These are phyloP conservation scores for Actinia equina DNA, from an alignment of 64 coral and sea anemone genomes.

Conservation along the genomic window DNA sequence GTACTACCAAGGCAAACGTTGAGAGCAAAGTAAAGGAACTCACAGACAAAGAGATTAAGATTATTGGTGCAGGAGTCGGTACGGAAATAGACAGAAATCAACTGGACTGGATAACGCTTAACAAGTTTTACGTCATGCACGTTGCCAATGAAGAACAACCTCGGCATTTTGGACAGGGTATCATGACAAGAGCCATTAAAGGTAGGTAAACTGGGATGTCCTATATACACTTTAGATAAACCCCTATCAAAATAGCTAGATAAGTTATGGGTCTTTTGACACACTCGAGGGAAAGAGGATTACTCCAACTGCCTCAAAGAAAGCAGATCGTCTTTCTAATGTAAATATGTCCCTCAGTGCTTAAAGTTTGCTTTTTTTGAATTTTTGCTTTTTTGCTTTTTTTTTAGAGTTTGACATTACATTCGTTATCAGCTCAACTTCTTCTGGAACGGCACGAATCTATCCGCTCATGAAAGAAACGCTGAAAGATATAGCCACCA, in stretches of 20 bases:
- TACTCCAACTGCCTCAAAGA: too few species aligned
- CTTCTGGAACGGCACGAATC: constrained; percentile 2
- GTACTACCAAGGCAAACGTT: neutral
- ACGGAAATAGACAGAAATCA: neutral
- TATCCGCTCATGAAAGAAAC: constrained; percentile 45
- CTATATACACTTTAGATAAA: too few species aligned
- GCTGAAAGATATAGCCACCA: constrained; percentile 34
- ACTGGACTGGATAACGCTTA: constrained; percentile 12
- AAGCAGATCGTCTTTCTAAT: too few species aligned
- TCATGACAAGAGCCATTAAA: constrained; percentile 28
- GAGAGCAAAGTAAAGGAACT: neutral
- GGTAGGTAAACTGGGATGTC: neutral
- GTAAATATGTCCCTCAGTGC: neutral
- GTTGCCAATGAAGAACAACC: neutral
- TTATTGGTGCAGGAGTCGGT: constrained; percentile 39
- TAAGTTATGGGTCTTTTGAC: neutral
- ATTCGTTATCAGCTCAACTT: constrained; percentile 62
- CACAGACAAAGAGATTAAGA: constrained; percentile 13
- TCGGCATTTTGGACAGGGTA: neutral
- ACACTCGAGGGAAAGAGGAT: neutral
- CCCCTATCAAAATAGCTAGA: too few species aligned
- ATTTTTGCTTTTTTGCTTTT: neutral
- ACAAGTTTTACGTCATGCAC: constrained; percentile 6
- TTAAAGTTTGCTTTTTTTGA: neutral
- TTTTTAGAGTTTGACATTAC: constrained; percentile 48